Base-by-base conservation (phyloP, 2,888 invertebrate species). In the Baccha elongata region DNA sequence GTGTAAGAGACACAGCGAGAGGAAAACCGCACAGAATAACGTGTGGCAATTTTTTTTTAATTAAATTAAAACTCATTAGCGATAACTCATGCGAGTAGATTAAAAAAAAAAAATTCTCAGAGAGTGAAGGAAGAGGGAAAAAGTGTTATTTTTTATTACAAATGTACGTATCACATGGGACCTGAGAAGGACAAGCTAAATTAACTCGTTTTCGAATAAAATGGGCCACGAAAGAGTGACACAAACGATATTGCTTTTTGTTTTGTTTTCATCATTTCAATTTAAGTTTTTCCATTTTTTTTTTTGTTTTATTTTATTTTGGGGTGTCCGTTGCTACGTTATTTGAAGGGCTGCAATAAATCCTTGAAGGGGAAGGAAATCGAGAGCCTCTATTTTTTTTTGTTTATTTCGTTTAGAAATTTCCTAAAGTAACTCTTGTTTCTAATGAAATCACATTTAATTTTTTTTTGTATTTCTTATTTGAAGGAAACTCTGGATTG, bases 11-110 rank as follows among this genome's bases (percentile, higher is more conserved):
- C 73, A 72, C 52, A 60, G 53, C 67, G 46, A 64, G 46, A 64
- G 73, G 67, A 78, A 79, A 83, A 67, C 85, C 84, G n/a, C 53
- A 73, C 85, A 79, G 72, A 76, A 83, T 84, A 84, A 85, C 78
- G 85, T 85, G 84, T 85, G 85, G 84, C 72, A 76, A 71, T 84
- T 79, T 65, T 78, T 60, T 80, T 85, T 85, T 85, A 85, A 85
- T 85, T 85, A 84, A 85, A 85, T 85, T 85, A 85, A 85, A 85
- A 85, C 83, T 85, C 85, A 85, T 85, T 85, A 85, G 84, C 84
- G 84, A 85, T 84, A 85, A 84, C 74, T 85, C 85, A 85, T 85
- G 85, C 85, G 85, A 81, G 78, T 42, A 83, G 81, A 84, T 85
- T 85, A 84, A 84, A 78, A 78, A 81, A 78, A 78, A 81, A 78